A percentile compares a stretch with the other conserved stretches of the same genome.
phyloP scores from a whole-genome alignment of 2,888 invertebrate genomes.

The Limnephilus lunatus region DNA sequence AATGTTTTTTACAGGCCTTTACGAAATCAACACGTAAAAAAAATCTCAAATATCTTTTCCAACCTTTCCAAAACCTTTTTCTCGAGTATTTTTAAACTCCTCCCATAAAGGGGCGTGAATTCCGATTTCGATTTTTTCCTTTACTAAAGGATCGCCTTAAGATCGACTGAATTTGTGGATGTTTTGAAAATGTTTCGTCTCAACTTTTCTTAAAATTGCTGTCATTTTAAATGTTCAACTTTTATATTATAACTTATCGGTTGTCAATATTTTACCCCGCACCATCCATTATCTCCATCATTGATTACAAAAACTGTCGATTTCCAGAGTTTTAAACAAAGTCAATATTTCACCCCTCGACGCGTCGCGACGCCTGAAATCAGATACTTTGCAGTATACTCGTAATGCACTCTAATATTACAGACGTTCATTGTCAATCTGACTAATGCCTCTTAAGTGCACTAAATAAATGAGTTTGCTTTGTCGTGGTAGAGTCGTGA shows the following conservation, averaged over 20 bases:
- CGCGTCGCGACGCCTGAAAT: background rate
- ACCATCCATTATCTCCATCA: background rate
- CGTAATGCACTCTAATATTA: conserved; percentile 21
- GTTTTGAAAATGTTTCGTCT: no score
- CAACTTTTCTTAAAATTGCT: background rate
- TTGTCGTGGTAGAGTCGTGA: background rate
- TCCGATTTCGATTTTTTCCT: no score
- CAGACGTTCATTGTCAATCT: conserved; percentile 20
- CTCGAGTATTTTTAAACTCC: no score
- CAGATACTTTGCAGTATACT: background rate
- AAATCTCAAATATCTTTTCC: no score
- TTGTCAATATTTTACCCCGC: background rate
- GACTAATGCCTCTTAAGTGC: conserved; percentile 12
- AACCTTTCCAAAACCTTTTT: no score
- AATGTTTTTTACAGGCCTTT: no score
- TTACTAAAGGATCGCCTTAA: no score
- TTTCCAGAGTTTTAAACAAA: background rate
- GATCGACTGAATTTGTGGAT: no score
- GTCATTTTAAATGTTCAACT: background rate
- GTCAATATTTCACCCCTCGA: background rate
- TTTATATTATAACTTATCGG: background rate
- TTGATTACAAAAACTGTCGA: background rate
- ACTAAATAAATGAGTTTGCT: background rate
- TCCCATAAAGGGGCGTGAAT: no score
- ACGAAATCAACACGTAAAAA: no score